Evolutionary conservation across 2,113 vertebrate genomes (phyloP).

Genomic region (Ceyx margarethae): DNA sequence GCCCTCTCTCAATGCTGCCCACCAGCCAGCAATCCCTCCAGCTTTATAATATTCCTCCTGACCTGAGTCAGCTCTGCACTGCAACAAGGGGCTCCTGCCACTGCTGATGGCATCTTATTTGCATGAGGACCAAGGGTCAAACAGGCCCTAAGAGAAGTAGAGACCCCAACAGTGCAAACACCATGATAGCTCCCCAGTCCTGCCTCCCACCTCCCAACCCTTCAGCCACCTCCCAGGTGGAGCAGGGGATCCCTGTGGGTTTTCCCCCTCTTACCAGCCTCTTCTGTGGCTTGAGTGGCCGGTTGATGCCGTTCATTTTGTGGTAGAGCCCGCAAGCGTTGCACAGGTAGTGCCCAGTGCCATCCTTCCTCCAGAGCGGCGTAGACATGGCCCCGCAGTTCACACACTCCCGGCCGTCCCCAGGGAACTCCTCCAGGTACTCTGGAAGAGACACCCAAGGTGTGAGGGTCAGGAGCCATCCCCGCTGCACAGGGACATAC

Average conservation of each 20-base stretch:
- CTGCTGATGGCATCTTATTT: not conserved
- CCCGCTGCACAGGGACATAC: accelerated
- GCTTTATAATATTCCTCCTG: not conserved
- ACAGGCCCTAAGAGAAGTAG: not conserved
- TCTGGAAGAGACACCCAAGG: constrained; percentile 62
- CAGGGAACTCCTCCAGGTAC: constrained; percentile 85
- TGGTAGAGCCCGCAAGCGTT: constrained; percentile 98
- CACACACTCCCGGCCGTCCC: constrained; percentile 92
- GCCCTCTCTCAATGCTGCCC: not conserved
- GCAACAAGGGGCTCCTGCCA: accelerated
- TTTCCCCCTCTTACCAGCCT: constrained; percentile 83
- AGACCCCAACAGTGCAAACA: accelerated
- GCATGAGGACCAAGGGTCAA: not conserved
- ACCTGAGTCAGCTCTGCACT: accelerated
- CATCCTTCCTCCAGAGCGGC: constrained; percentile 93
- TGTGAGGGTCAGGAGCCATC: accelerated
- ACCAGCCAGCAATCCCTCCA: not conserved
- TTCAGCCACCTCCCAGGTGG: accelerated
- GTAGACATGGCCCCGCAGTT: constrained; percentile 98
- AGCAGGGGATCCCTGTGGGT: accelerated
- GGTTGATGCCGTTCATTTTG: constrained; percentile 97
- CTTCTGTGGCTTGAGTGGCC: constrained; percentile 94
- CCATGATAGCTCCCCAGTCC: accelerated
- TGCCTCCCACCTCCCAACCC: not conserved
- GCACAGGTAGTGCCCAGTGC: constrained; percentile 96